A percentile compares a stretch with the other conserved stretches of the same genome.
These are phyloP conservation scores for Porites australiensis DNA, from an alignment of 64 coral and sea anemone genomes.

Conservation along the genomic window DNA sequence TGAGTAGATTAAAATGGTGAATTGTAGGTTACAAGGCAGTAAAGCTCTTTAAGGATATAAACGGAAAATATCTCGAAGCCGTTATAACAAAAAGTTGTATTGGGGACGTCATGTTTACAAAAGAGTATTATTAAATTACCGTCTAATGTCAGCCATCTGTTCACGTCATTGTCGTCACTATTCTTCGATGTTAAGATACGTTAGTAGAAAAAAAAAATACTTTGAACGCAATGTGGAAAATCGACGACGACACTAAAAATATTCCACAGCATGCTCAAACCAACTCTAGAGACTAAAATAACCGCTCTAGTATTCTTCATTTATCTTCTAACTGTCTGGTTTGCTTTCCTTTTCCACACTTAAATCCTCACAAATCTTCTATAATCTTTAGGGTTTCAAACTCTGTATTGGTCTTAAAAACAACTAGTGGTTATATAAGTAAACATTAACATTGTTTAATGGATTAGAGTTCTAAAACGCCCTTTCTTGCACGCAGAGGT, in stretches of 20 bases:
- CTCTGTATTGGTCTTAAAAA: constrained; percentile 51
- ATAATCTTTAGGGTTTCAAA: constrained; percentile 32
- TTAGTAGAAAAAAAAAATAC: too few relatives aligned
- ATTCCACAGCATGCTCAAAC: neutral
- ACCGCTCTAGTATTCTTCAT: neutral
- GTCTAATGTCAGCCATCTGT: too few relatives aligned
- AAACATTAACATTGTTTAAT: constrained; percentile 28
- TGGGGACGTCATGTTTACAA: neutral
- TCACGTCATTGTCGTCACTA: too few relatives aligned
- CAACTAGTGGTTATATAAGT: constrained; percentile 5
- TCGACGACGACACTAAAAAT: too few relatives aligned
- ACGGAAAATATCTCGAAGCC: neutral
- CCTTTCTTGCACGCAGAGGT: neutral
- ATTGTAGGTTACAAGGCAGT: neutral
- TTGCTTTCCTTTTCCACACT: neutral
- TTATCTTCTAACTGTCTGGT: neutral
- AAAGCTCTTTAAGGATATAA: constrained; percentile 1
- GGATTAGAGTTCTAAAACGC: neutral
- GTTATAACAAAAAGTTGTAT: neutral
- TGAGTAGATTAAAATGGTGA: neutral
- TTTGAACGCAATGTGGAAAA: too few relatives aligned
- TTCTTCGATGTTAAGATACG: too few relatives aligned
- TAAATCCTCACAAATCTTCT: constrained; percentile 23
- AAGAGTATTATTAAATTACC: neutral
- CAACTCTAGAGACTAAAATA: neutral